A percentile compares a stretch with the other conserved stretches of the same genome.
phyloP scores from a whole-genome alignment of 2,113 vertebrate species.

The Pomatorhinus ruficollis region DNA sequence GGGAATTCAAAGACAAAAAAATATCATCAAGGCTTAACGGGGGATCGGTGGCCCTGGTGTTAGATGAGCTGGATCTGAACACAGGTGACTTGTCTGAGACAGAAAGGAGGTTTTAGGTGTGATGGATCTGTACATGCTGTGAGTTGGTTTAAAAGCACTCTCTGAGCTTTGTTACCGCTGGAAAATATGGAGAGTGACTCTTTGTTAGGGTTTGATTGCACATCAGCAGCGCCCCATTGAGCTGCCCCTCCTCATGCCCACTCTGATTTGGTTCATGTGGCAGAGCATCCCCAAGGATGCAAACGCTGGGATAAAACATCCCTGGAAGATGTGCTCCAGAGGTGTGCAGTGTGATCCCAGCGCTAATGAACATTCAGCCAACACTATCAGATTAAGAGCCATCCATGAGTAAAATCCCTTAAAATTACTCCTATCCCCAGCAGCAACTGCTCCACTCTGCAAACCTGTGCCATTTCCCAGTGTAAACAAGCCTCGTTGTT shows the following conservation, averaged over 20 bases:
- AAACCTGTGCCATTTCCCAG: neutral
- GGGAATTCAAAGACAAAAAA: neutral
- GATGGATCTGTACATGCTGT: fast-evolving
- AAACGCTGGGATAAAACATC: fast-evolving
- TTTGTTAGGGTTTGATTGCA: neutral
- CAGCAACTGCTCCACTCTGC: neutral
- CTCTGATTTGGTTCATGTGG: neutral
- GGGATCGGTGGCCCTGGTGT: neutral
- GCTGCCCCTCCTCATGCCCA: neutral
- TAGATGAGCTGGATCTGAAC: neutral
- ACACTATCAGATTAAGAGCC: neutral
- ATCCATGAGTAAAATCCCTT: neutral
- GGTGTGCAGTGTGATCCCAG: neutral
- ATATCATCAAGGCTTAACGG: neutral
- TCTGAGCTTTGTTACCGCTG: neutral
- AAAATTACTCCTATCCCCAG: neutral
- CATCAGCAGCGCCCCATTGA: neutral
- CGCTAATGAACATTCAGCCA: neutral
- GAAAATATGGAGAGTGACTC: neutral
- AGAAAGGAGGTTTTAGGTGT: neutral
- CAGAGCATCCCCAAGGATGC: neutral
- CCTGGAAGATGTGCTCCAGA: neutral
- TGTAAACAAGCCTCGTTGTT: neutral
- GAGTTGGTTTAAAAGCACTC: neutral
- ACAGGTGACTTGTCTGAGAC: neutral